Evolutionary conservation across 2,888 invertebrate genomes (phyloP).

Genomic region (Melanchra persicariae): DNA sequence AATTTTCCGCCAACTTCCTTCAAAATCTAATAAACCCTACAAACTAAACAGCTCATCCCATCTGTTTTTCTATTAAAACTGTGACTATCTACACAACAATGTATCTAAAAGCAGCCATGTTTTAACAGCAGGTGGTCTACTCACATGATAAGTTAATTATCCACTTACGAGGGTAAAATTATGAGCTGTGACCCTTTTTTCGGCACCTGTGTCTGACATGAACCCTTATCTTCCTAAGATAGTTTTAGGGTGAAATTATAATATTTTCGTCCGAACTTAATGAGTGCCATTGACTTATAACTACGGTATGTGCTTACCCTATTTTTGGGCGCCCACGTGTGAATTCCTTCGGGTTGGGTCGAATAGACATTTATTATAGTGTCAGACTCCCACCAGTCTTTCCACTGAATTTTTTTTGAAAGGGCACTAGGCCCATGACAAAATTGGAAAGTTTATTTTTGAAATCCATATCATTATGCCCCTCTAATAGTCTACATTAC

Average conservation of each 20-base stretch:
- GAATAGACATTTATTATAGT: not conserved
- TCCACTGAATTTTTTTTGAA: not conserved
- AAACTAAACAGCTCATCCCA: not conserved
- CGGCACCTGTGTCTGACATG: slow-evolving; percentile 50
- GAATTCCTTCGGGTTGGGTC: slow-evolving; percentile 18
- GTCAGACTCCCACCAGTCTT: not conserved
- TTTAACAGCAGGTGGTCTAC: slow-evolving; percentile 25
- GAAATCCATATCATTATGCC: no score
- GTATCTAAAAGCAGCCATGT: slow-evolving; percentile 23
- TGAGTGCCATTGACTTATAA: slow-evolving; percentile 34
- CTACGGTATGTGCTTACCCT: slow-evolving; percentile 28
- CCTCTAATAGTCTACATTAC: no score
- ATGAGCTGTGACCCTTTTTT: slow-evolving; percentile 54
- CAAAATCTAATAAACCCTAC: slow-evolving; percentile 12
- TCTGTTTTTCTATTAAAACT: slow-evolving; percentile 2
- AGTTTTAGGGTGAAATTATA: slow-evolving; percentile 34
- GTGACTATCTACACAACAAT: slow-evolving; percentile 6
- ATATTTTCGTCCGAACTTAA: slow-evolving; percentile 29
- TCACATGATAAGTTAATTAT: slow-evolving; percentile 29
- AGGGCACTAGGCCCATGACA: not conserved
- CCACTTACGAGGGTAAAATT: slow-evolving; percentile 39
- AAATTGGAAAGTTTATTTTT: no score
- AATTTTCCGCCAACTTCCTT: not conserved
- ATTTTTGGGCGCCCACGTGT: slow-evolving; percentile 38
- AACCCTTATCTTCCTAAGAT: slow-evolving; percentile 11